Conservation (phyloP, 2,888 invertebrate species). For the Saturnia japonica region DNA sequence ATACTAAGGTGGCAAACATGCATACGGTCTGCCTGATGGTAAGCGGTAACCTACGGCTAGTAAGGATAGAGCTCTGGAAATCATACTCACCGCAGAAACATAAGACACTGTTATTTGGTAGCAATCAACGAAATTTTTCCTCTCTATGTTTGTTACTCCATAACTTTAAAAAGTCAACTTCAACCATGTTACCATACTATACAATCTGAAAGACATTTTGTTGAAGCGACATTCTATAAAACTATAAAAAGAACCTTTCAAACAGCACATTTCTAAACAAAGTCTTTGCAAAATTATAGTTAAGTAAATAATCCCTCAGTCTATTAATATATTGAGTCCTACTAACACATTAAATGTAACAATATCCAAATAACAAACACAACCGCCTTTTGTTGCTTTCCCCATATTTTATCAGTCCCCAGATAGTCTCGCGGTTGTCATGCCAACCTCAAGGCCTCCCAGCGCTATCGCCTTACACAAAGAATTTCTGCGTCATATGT, state of each 20-base stretch:
- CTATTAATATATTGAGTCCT: slow-evolving; percentile 1
- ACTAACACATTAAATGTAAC: slow-evolving; percentile 15
- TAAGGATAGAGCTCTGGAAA: too few species aligned
- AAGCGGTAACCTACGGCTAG: too few species aligned
- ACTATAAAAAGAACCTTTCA: not conserved
- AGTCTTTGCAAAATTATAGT: slow-evolving; percentile 21
- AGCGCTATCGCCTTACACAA: slow-evolving; percentile 20
- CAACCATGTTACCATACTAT: too few species aligned
- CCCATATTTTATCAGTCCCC: slow-evolving; percentile 18
- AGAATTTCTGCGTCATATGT: slow-evolving; percentile 21
- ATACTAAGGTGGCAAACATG: too few species aligned
- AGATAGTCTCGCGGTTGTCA: slow-evolving; percentile 21
- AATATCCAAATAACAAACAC: slow-evolving; percentile 15
- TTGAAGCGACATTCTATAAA: not conserved
- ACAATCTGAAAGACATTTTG: not conserved
- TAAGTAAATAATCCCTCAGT: slow-evolving; percentile 6
- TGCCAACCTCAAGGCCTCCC: slow-evolving; percentile 17
- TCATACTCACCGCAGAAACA: too few species aligned
- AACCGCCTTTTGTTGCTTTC: not conserved
- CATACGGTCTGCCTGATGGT: too few species aligned
- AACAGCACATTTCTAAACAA: slow-evolving; percentile 9
- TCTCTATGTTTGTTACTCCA: too few species aligned
- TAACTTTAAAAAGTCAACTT: too few species aligned
- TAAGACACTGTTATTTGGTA: too few species aligned
- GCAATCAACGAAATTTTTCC: too few species aligned